Conservation (phyloP, 2,797 vertebrate genomes). For the Falco concolor region DNA sequence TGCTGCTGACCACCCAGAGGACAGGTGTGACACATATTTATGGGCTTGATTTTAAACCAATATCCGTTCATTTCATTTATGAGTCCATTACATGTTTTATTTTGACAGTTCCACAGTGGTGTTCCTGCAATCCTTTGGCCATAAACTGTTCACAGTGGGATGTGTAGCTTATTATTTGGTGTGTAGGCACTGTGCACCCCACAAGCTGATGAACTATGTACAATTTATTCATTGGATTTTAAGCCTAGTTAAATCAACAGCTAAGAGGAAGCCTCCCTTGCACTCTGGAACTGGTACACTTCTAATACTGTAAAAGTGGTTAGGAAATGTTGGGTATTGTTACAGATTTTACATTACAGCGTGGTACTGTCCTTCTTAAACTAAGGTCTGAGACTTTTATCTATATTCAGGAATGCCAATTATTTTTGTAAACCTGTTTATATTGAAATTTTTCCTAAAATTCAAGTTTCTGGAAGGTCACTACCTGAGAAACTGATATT, state of each 20-base stretch:
- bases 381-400: neutral
- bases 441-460: neutral
- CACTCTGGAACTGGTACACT: neutral
- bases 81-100: constrained; percentile 6
- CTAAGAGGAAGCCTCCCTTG: neutral
- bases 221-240: constrained; percentile 61
- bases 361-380: neutral
- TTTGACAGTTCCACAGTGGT: neutral
- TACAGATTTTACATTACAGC: neutral
- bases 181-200: neutral
- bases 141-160: neutral
- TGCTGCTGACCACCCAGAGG: constrained; percentile 35
- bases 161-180: constrained; percentile 11
- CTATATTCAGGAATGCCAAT: neutral
- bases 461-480: neutral
- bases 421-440: neutral
- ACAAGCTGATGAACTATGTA: constrained; percentile 22
- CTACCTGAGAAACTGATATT: neutral
- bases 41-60: constrained; percentile 30
- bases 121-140: neutral
- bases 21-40: constrained; percentile 18
- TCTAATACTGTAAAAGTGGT: neutral
- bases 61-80: neutral
- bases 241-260: constrained; percentile 34
- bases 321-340: neutral